Evolutionary conservation across 53 echinoderm and acorn worm species (phyloP).

Genomic region (Apostichopus leukothele): DNA sequence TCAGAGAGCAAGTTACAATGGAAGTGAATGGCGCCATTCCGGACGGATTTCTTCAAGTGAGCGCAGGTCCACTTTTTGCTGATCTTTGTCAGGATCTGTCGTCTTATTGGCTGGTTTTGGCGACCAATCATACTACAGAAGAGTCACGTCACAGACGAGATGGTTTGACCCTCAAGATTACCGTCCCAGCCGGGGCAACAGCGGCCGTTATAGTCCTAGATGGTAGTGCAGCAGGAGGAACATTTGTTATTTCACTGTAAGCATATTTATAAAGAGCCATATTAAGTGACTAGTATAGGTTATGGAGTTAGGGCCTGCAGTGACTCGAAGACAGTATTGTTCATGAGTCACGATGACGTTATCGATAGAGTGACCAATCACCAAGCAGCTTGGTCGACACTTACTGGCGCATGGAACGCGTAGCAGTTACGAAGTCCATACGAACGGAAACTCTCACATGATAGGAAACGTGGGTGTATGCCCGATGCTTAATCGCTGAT

Average conservation of each 20-base stretch:
- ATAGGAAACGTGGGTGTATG: too few species aligned
- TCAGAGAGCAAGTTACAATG: background rate
- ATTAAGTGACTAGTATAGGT: too few species aligned
- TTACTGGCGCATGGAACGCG: too few species aligned
- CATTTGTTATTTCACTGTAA: background rate
- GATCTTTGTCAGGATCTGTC: background rate
- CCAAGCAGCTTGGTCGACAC: too few species aligned
- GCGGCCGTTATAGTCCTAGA: background rate
- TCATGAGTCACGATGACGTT: too few species aligned
- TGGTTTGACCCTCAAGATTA: background rate
- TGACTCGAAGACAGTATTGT: too few species aligned
- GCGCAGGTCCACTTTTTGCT: background rate
- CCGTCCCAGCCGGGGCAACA: background rate
- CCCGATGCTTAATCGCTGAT: too few species aligned
- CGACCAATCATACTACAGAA: background rate
- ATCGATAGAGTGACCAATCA: too few species aligned
- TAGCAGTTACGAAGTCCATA: too few species aligned
- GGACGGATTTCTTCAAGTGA: background rate
- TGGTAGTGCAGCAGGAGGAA: background rate
- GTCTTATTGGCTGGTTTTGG: background rate
- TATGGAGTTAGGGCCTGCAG: too few species aligned
- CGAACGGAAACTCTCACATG: too few species aligned
- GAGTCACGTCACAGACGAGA: background rate
- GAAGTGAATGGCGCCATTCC: slow-evolving; percentile 1
- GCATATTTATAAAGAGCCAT: too few species aligned